Evolutionary conservation across 2,797 vertebrate genomes (phyloP), one percentile per base, ranked within the genome.

Genomic region (Syngnathus rostellatus): DNA sequence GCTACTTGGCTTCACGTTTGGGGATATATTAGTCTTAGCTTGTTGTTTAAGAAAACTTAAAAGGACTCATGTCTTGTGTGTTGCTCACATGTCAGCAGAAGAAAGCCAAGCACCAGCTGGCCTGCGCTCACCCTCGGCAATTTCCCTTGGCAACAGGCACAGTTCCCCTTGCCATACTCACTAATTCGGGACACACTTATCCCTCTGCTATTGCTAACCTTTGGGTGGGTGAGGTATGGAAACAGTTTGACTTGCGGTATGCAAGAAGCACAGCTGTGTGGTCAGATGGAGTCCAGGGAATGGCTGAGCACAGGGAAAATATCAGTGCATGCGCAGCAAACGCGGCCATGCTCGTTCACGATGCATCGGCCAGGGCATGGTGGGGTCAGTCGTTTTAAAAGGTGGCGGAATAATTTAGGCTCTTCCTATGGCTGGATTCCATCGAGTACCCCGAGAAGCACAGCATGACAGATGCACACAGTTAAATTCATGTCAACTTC

Each of bases 151-250:
- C 81, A 78, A 70, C 68, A 45, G 62, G 38, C 65, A 73, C 74
- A 69, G 69, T 69, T 74, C 58, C 45, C 63, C 73, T 74, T 71
- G 77, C 77, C 77, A 78, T 81, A 81, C 77, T 72, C 60, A 55
- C 85, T 87, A 89, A 88, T 89, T 88, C 66, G n/a, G 86, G 86
- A 86, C 78, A 77, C 84, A 79, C 84, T 83, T 81, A 79, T 70
- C 75, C 79, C 72, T 72, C 68, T 46, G 65, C 76, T 62, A 73
- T 79, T 72, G 75, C 66, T 66, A 83, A 78, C 78, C 81, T 81
- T 80, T 76, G 77, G 68, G 74, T 53, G 79, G 66, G 73, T 51
- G 73, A 74, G 80, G 75, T 62, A 69, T 83, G 85, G 83, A 85
- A 83, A 82, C 72, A 72, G 81, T 85, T 72, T 77, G 79, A 72